Conservation (phyloP, 1,140 invertebrate genomes). For the Elysia chlorotica region DNA sequence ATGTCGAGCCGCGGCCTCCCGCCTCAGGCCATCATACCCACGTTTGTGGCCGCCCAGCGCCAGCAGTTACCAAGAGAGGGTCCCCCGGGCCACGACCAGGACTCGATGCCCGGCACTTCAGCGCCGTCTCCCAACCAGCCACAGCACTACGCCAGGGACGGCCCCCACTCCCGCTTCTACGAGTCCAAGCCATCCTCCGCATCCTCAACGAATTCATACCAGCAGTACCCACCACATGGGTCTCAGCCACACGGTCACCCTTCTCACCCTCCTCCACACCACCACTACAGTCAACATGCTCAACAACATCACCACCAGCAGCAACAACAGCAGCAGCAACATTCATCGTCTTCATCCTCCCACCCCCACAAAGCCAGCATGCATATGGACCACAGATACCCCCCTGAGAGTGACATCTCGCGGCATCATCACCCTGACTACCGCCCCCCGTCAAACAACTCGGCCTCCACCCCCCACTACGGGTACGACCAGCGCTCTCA, state of each 20-base stretch:
- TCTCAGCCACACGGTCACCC: neutral
- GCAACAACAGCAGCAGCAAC: neutral
- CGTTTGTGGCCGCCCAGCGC: neutral
- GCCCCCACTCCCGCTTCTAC: neutral
- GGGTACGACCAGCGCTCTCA: too few relatives aligned
- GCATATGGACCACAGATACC: constrained; percentile 2
- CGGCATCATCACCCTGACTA: too few relatives aligned
- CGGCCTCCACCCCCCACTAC: too few relatives aligned
- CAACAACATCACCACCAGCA: constrained; percentile 8
- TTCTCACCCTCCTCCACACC: neutral
- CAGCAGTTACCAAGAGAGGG: too few relatives aligned
- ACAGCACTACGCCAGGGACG: neutral
- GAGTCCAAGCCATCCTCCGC: neutral
- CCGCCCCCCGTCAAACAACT: too few relatives aligned
- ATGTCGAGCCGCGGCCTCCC: neutral
- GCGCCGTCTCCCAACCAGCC: neutral
- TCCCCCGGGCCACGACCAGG: neutral
- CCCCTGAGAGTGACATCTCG: too few relatives aligned
- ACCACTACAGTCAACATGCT: neutral
- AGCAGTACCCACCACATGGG: too few relatives aligned
- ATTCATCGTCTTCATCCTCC: constrained; percentile 3
- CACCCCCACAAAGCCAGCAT: constrained; percentile 16
- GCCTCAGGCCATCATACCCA: neutral
- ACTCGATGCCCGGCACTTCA: neutral
- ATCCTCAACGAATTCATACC: neutral